phyloP scores from a whole-genome alignment of 2,888 invertebrate species.

The Polymixis lichenea region DNA sequence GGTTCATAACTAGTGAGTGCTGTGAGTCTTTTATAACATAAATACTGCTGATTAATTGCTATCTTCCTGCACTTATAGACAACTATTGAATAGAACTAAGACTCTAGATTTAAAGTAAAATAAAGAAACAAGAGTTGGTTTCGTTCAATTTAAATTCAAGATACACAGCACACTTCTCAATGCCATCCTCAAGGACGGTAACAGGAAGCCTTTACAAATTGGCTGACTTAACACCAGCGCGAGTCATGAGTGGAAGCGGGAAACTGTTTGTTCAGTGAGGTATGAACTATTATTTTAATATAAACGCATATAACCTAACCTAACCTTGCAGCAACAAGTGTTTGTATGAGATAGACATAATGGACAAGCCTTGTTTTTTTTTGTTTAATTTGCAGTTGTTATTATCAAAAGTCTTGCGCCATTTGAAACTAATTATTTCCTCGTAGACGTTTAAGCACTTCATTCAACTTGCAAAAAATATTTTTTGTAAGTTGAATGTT shows the following conservation, averaged over 20 bases:
- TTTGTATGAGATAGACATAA: not conserved
- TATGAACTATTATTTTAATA: not conserved
- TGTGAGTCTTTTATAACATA: not conserved
- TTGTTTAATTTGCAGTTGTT: not conserved
- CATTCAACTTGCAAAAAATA: not conserved
- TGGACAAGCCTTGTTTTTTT: not conserved
- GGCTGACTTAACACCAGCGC: slow-evolving; percentile 55
- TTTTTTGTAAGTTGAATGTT: too few species aligned
- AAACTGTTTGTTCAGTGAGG: not conserved
- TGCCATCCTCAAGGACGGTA: slow-evolving; percentile 71
- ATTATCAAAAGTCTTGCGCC: not conserved
- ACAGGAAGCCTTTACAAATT: slow-evolving; percentile 77
- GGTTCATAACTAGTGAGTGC: too few species aligned
- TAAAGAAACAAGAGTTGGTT: slow-evolving; percentile 35
- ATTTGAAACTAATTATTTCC: not conserved
- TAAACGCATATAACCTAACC: not conserved
- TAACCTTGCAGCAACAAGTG: not conserved
- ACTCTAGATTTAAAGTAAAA: slow-evolving; percentile 14
- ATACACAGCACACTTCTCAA: slow-evolving; percentile 69
- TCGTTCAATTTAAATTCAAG: slow-evolving; percentile 75
- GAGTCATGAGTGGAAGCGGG: slow-evolving; percentile 20
- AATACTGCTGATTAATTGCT: not conserved
- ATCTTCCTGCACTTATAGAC: not conserved
- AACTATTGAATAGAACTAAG: not conserved
- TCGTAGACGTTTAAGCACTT: not conserved